Evolutionary conservation across 2,113 vertebrate species (phyloP).

Genomic region (Xenus cinereus): DNA sequence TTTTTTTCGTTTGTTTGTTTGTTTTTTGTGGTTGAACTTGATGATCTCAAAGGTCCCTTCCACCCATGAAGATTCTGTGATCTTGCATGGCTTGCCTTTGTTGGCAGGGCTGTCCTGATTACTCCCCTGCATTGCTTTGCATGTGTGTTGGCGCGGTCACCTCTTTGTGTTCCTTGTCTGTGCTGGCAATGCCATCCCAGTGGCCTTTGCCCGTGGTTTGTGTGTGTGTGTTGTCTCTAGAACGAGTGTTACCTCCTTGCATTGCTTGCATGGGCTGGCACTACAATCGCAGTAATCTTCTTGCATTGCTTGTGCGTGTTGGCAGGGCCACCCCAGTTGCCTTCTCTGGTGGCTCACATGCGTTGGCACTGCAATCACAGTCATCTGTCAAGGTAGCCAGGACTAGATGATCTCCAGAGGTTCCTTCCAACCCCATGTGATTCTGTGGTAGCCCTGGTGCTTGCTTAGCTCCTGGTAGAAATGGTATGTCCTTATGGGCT

Average conservation of each 20-base stretch:
- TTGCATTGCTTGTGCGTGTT: not conserved
- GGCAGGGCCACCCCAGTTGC: not conserved
- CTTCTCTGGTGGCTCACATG: not conserved
- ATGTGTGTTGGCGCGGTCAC: not conserved
- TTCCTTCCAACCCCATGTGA: no score
- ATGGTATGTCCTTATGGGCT: not conserved
- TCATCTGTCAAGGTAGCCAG: not conserved
- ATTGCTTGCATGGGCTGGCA: not conserved
- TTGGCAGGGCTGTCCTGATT: no score
- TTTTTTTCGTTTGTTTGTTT: no score
- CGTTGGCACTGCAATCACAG: accelerated
- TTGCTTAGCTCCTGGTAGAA: accelerated
- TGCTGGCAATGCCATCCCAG: not conserved
- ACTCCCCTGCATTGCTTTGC: not conserved
- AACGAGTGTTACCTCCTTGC: not conserved
- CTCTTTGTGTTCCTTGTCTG: not conserved
- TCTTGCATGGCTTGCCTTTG: no score
- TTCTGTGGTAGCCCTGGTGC: not conserved
- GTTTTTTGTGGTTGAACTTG: no score
- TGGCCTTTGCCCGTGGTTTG: not conserved
- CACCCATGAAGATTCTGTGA: no score
- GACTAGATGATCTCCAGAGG: no score
- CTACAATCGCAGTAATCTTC: not conserved
- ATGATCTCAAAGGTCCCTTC: no score
- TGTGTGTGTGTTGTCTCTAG: not conserved